Evolutionary conservation across 2,888 invertebrate genomes (phyloP), one percentile per base, ranked within the genome.

Genomic region (Ophion costatus): DNA sequence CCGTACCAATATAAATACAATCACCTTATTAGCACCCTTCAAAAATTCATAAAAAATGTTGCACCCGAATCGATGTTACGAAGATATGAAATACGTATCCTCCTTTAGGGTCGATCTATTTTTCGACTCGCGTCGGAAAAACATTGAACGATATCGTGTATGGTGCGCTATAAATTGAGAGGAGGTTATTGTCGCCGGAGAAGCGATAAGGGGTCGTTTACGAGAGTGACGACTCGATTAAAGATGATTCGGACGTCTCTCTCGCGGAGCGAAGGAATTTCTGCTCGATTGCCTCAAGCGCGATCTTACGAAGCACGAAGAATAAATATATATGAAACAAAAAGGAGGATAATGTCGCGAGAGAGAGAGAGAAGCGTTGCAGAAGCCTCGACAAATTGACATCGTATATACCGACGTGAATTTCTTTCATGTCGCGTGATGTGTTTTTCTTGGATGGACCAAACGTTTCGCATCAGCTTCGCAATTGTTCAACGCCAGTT

Each of bases 171-270:
- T 73, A 66, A 80, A 80, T 73, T 66, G 59, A 67, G 64, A 66
- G 20, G 33, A 80, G 61, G 29, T 57, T 59, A 74, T 70, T 69
- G 82, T 78, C 67, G 78, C 20, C 33, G 38, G 69, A 69, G 78
- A 73, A 57, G 76, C 33, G 70, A 71, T 29, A 59, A 29, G 20
- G 69, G 67, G 61, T 70, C 79, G 64, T 80, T 83, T 17, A 22
- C 75, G 29, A 61, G 83, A 24, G 66, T 29, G 83, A 83, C 76
- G 66, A 76, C 74, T 71, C 76, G 83, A 71, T 80, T 76, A 83
- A 83, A 75, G 80, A 80, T 61, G 70, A 22, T 59, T 64, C 74
- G 76, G 64, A 33, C 67, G 64, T 63, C 56, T 38, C 61, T 59
- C 64, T 70, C 56, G 45, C 33, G 56, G 66, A 69, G 51, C 64